Conservation (phyloP, 2,888 invertebrate genomes). For the Drosophila austrosaltans region DNA sequence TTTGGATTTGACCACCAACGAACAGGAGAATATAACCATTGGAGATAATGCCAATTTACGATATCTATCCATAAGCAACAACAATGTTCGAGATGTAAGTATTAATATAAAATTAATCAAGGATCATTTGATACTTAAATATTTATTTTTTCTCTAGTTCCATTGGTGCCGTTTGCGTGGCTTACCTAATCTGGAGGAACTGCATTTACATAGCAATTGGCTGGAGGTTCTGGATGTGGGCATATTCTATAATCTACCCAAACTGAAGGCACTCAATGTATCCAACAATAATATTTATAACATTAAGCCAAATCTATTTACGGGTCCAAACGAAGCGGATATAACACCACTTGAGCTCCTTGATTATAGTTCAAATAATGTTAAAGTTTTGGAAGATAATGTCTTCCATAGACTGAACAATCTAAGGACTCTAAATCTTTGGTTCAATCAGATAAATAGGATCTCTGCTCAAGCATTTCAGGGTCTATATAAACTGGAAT, state of each 20-base stretch:
- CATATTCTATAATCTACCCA: conserved; percentile 65
- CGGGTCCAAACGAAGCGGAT: conserved; percentile 47
- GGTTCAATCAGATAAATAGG: conserved; percentile 67
- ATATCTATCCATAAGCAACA: conserved; percentile 74
- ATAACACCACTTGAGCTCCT: conserved; percentile 54
- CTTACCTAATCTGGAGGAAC: conserved; percentile 61
- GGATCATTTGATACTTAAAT: neutral
- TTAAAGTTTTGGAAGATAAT: conserved; percentile 52
- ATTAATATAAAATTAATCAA: neutral
- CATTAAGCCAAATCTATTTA: conserved; percentile 62
- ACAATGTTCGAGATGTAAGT: conserved; percentile 74
- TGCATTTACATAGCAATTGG: conserved; percentile 71
- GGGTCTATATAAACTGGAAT: conserved; percentile 64
- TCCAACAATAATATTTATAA: conserved; percentile 73
- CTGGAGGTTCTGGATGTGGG: conserved; percentile 68
- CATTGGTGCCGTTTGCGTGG: conserved; percentile 58
- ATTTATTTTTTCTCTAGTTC: conserved; percentile 54
- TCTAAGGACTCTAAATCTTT: conserved; percentile 72
- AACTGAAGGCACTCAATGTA: conserved; percentile 70
- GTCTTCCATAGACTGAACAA: conserved; percentile 65
- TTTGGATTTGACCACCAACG: conserved; percentile 75
- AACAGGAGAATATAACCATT: conserved; percentile 67
- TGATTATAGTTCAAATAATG: conserved; percentile 78
- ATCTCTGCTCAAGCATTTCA: conserved; percentile 64
- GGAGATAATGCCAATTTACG: conserved; percentile 63